Conservation (phyloP, 2,888 invertebrate genomes). For the Sinhomidia bicolor region DNA sequence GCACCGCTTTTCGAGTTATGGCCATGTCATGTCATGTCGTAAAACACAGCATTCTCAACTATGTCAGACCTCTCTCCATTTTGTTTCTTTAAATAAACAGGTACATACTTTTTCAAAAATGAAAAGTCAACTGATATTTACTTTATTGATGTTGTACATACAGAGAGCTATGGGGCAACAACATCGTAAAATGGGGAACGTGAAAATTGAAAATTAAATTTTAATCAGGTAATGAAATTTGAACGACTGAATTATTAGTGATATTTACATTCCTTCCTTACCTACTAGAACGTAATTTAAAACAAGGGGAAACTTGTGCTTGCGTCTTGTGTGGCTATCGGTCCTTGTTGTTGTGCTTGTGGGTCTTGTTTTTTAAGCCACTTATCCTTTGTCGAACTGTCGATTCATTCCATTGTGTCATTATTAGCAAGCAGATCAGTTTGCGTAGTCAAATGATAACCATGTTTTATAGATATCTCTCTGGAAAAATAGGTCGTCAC, state of each 20-base stretch:
- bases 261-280: background rate
- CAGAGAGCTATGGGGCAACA: background rate
- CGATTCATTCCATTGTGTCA: background rate
- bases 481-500: no score
- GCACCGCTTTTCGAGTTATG: background rate
- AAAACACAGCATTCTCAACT: background rate
- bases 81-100: background rate
- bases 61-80: background rate
- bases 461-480: no score
- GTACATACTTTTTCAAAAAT: background rate
- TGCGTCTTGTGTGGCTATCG: no score
- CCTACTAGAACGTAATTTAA: no score
- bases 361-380: background rate
- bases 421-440: background rate
- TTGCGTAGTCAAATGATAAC: background rate
- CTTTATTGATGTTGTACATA: background rate
- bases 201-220: slow-evolving; percentile 13
- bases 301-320: no score
- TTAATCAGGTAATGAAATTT: slow-evolving; percentile 8
- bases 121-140: background rate
- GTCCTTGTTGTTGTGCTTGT: no score
- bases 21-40: background rate
- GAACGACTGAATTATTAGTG: background rate
- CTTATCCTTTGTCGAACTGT: background rate
- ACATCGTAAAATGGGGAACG: slow-evolving; percentile 9